phyloP scores from a whole-genome alignment of 1,140 invertebrate species.

The Drosophila nannoptera region DNA sequence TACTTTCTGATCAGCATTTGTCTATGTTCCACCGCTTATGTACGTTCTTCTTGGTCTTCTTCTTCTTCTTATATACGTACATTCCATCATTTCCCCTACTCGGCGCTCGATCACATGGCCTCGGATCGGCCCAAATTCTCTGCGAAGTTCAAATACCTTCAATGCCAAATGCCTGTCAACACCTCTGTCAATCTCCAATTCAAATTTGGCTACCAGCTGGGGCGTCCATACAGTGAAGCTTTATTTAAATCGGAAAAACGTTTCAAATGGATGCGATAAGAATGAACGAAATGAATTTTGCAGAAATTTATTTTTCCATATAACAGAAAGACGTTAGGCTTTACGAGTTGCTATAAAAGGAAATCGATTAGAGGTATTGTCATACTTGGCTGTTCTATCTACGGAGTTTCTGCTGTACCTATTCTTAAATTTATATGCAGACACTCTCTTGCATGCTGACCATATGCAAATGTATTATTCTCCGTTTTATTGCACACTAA shows the following conservation, averaged over 20 bases:
- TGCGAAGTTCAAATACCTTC: conserved; percentile 43
- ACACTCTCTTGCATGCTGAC: neutral
- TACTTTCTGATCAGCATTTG: conserved; percentile 66
- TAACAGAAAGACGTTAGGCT: no score
- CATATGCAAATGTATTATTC: conserved; percentile 30
- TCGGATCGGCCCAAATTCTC: conserved; percentile 23
- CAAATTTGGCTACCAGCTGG: conserved; percentile 16
- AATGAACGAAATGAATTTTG: no score
- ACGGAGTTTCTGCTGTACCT: neutral
- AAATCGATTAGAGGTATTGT: no score
- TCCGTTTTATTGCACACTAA: conserved; percentile 46
- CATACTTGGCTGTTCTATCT: neutral
- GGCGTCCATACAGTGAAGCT: no score
- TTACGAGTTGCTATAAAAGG: no score
- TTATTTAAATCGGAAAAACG: no score
- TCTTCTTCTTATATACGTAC: conserved; percentile 29
- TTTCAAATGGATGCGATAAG: no score
- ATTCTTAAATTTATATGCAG: neutral
- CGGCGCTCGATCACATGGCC: conserved; percentile 13
- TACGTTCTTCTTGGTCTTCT: conserved; percentile 2
- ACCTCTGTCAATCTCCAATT: conserved; percentile 42
- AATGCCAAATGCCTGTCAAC: conserved; percentile 31
- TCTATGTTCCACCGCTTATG: conserved; percentile 45
- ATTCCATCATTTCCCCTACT: conserved; percentile 38
- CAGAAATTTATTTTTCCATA: no score